Conservation (phyloP, 2,113 vertebrate species). For the Ceyx cyanopectus region DNA sequence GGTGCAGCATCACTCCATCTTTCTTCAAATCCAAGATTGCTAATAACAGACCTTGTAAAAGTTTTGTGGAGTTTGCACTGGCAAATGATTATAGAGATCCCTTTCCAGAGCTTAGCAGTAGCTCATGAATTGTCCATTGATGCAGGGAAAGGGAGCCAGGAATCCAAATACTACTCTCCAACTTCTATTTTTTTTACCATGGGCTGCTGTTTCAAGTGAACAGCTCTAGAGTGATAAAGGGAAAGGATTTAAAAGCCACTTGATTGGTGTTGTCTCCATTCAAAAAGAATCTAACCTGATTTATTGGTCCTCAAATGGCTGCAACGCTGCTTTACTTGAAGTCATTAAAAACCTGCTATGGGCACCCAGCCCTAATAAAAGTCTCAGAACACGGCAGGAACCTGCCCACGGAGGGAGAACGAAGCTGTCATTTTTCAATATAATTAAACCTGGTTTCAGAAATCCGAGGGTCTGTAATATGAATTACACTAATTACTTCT, state of each 20-base stretch:
- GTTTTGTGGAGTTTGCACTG: slow-evolving; percentile 58
- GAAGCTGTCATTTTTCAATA: slow-evolving; percentile 81
- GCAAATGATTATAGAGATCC: slow-evolving; percentile 65
- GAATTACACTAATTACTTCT: slow-evolving; percentile 86
- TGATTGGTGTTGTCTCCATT: slow-evolving; percentile 67
- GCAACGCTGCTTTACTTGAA: slow-evolving; percentile 71
- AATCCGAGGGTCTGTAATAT: slow-evolving; percentile 79
- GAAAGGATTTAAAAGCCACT: slow-evolving; percentile 70
- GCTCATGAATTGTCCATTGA: slow-evolving; percentile 65
- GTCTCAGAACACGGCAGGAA: slow-evolving; percentile 52
- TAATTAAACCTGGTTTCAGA: slow-evolving; percentile 81
- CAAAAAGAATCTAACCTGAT: slow-evolving; percentile 65
- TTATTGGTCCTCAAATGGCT: slow-evolving; percentile 73
- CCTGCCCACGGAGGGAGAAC: slow-evolving; percentile 70
- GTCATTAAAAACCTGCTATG: slow-evolving; percentile 61
- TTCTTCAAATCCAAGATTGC: slow-evolving; percentile 36
- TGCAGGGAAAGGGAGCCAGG: slow-evolving; percentile 42
- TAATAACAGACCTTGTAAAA: slow-evolving; percentile 61
- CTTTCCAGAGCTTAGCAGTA: slow-evolving; percentile 65
- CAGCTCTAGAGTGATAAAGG: slow-evolving; percentile 45
- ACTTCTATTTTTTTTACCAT: background rate
- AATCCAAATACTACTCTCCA: slow-evolving; percentile 46
- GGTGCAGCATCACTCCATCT: slow-evolving; percentile 18
- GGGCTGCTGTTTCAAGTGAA: slow-evolving; percentile 25
- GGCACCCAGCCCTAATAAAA: slow-evolving; percentile 73